phyloP scores from a whole-genome alignment of 2,797 vertebrate species.

The Morelia viridis region DNA sequence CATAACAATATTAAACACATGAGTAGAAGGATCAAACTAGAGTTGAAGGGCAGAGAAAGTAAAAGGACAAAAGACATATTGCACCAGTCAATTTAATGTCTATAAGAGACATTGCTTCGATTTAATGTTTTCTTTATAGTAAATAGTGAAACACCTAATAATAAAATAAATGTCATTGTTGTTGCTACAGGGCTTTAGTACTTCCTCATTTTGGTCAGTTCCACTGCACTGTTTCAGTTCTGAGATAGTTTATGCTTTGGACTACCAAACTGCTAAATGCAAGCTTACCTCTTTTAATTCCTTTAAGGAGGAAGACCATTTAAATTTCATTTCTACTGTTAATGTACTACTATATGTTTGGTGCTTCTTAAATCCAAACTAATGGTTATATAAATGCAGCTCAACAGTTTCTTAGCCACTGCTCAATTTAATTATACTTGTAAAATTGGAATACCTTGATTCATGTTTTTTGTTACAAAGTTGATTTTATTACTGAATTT shows the following conservation, averaged over 20 bases:
- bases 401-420: background rate
- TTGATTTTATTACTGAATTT: background rate
- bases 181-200: background rate
- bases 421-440: background rate
- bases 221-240: conserved; percentile 32
- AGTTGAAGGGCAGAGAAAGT: conserved; percentile 23
- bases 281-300: conserved; percentile 32
- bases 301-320: conserved; percentile 13
- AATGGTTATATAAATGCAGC: background rate
- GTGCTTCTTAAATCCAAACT: background rate
- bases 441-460: background rate
- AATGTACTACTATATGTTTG: background rate
- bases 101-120: background rate
- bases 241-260: conserved; percentile 33
- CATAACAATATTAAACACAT: conserved; percentile 37
- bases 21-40: conserved; percentile 41
- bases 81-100: conserved; percentile 10
- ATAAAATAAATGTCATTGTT: conserved; percentile 2
- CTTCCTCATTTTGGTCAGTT: background rate
- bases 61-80: background rate
- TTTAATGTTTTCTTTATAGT: conserved; percentile 24
- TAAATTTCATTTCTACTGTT: background rate
- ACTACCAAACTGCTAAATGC: conserved; percentile 38
- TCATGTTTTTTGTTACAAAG: background rate
- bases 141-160: conserved; percentile 11